These are phyloP conservation scores for Anoncus sp. DNA, from an alignment of 2,888 invertebrate species.

Conservation along the genomic window DNA sequence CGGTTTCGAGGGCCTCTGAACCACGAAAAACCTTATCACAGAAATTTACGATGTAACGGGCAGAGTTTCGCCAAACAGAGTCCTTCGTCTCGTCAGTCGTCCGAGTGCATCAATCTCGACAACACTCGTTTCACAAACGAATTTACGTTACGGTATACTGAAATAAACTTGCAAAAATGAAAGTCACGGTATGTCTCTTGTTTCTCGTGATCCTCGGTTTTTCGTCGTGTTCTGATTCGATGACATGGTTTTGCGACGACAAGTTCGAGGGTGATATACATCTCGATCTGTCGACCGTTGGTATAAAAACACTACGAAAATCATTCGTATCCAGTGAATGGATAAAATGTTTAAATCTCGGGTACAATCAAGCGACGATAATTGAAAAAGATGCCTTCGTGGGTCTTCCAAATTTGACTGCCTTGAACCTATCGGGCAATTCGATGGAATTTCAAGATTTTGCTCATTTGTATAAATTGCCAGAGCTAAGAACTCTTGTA, in stretches of 20 bases:
- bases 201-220: neutral
- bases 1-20: neutral
- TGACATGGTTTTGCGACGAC: constrained; percentile 15
- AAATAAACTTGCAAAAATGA: neutral
- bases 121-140: neutral
- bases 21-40: neutral
- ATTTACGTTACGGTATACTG: neutral
- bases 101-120: neutral
- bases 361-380: neutral
- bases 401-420: neutral
- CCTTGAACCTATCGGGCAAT: constrained; percentile 11
- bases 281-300: constrained; percentile 8
- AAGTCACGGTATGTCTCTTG: neutral
- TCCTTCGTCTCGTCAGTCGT: neutral
- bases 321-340: neutral
- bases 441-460: neutral
- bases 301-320: neutral
- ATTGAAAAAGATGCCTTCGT: constrained; percentile 15
- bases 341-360: constrained; percentile 26
- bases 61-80: neutral
- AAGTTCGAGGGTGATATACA: neutral
- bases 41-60: neutral
- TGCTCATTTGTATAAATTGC: neutral
- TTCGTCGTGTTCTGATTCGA: neutral
- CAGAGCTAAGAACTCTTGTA: constrained; percentile 7